Evolutionary conservation across 2,113 vertebrate species (phyloP).

Genomic region (Protobothrops mucrosquamatus): DNA sequence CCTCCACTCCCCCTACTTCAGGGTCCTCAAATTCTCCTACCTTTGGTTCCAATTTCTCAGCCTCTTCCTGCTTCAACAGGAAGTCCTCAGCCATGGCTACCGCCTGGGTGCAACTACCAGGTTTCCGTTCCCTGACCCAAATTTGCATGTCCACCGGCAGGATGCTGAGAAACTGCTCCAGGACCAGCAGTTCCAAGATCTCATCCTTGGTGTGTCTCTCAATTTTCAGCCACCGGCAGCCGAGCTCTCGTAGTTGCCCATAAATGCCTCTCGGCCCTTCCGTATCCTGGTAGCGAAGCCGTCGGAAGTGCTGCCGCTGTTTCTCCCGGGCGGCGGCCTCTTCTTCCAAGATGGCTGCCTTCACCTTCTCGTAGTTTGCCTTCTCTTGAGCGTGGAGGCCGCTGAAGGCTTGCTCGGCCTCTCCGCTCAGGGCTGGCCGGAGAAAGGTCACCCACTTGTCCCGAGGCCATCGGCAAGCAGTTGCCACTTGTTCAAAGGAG

Average conservation of each 20-base stretch:
- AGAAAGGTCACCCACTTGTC: conserved; percentile 3
- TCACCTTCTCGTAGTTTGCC: neutral
- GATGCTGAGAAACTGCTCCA: conserved; percentile 10
- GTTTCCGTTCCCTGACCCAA: neutral
- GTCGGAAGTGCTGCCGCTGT: conserved; percentile 1
- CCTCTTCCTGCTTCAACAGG: neutral
- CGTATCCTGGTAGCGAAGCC: neutral
- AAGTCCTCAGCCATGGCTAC: neutral
- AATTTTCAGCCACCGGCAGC: neutral
- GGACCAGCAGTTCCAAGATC: conserved; percentile 9
- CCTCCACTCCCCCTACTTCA: neutral
- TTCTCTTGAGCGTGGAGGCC: neutral
- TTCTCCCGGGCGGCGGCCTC: neutral
- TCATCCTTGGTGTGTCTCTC: neutral
- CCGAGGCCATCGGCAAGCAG: neutral
- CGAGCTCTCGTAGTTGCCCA: neutral
- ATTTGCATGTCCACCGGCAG: neutral
- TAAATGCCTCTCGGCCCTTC: neutral
- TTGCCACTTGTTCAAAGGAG: neutral
- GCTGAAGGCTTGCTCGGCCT: neutral
- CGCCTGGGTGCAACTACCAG: neutral
- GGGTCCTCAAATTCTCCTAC: neutral
- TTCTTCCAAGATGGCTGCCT: neutral
- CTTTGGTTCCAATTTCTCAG: neutral
- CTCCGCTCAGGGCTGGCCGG: neutral